Percentiles rank a stretch among this genome's conserved stretches.
Evolutionary conservation across 2,888 invertebrate genomes (phyloP).

Genomic region (Geotrupes spiniger): DNA sequence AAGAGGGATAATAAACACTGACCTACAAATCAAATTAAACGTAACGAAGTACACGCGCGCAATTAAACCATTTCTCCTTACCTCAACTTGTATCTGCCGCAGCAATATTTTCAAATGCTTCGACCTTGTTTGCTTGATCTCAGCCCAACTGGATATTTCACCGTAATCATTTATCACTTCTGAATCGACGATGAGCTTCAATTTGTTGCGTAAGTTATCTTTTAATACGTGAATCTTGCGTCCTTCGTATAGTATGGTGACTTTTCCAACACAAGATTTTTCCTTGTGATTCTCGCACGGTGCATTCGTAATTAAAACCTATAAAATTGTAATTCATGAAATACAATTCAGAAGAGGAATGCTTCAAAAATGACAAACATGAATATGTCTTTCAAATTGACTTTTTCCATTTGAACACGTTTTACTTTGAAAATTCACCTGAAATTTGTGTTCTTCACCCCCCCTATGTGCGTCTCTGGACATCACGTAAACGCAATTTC

Average conservation of each 20-base stretch:
- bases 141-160: slow-evolving; percentile 61
- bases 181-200: slow-evolving; percentile 54
- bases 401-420: slow-evolving; percentile 2
- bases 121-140: slow-evolving; percentile 56
- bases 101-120: slow-evolving; percentile 64
- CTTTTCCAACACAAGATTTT: slow-evolving; percentile 63
- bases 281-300: slow-evolving; percentile 60
- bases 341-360: no score
- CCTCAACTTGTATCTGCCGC: slow-evolving; percentile 69
- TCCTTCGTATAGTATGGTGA: slow-evolving; percentile 65
- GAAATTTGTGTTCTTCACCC: slow-evolving; percentile 53
- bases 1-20: slow-evolving; percentile 49
- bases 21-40: slow-evolving; percentile 37
- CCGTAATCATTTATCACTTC: slow-evolving; percentile 39
- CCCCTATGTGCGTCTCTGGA: slow-evolving; percentile 59
- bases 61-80: slow-evolving; percentile 41
- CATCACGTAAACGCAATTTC: slow-evolving; percentile 82
- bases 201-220: slow-evolving; percentile 32
- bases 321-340: no score
- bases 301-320: slow-evolving; percentile 70
- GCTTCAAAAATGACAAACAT: no score
- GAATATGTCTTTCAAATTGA: no score
- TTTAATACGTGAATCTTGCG: slow-evolving; percentile 52
- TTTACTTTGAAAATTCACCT: slow-evolving; percentile 47
- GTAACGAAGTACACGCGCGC: no score